Conservation (phyloP, 2,888 invertebrate species). For the Drosophila nr. medialis region DNA sequence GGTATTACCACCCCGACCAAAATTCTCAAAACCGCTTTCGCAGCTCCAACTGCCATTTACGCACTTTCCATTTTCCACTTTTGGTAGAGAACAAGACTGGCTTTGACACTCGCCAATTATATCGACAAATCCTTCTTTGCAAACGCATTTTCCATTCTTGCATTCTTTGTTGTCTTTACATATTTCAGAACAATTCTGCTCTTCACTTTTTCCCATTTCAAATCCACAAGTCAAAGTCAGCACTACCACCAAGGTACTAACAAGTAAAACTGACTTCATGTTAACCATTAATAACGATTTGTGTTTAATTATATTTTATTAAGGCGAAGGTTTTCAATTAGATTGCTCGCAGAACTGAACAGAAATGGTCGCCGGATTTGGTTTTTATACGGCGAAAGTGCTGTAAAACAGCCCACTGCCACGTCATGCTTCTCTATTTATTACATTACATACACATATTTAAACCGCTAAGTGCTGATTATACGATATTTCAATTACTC, state of each 20-base stretch:
- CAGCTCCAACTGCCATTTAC: background rate
- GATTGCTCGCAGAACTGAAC: slow-evolving; percentile 7
- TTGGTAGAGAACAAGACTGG: too few relatives aligned
- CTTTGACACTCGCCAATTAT: too few relatives aligned
- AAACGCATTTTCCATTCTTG: background rate
- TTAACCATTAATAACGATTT: background rate
- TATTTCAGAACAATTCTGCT: rapidly evolving
- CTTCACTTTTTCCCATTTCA: background rate
- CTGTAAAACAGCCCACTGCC: background rate
- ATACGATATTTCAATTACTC: background rate
- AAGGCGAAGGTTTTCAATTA: background rate
- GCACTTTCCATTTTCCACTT: background rate
- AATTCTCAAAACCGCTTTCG: rapidly evolving
- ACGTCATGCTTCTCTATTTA: background rate
- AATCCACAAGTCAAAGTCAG: background rate
- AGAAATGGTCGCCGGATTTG: background rate
- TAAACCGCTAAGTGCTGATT: background rate
- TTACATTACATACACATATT: background rate
- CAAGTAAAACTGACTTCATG: slow-evolving; percentile 5
- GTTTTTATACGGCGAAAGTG: slow-evolving; percentile 9
- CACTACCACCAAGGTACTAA: background rate
- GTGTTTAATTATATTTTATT: background rate
- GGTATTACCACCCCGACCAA: background rate
- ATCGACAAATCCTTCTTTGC: background rate
- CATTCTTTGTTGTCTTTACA: background rate